Base-by-base conservation (phyloP, 2,113 vertebrate genomes). In the Cebus imitator region DNA sequence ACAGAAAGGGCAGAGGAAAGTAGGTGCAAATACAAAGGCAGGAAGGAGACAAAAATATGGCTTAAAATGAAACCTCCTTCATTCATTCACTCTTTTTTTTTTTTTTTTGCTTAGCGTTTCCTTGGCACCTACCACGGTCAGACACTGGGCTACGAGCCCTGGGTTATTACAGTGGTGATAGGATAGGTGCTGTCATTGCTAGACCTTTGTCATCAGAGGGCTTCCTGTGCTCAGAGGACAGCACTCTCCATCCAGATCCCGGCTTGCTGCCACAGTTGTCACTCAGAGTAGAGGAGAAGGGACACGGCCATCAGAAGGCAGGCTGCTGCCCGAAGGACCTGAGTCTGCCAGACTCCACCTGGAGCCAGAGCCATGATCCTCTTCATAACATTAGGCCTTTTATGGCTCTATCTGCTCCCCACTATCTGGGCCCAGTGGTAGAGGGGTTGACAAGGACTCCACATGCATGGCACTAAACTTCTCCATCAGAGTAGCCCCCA, bases 281-380 rank as follows among this genome's bases (percentile, higher is more conserved):
- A 32, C 25, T 32, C 27, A 25, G 30, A 32, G 57, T 32, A 18
- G 43, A 23, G 50, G 55, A 48, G 61, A 40, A 72, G 0, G 5
- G 61, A 72, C 17, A 25, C 18, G 43, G 17, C 17, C 43, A 8
- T 75, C 40, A 5, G 57, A 57, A 58, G 55, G 72, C 52, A 40
- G 43, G 79, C 48, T 55, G 73, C 72, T 78, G 70, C 48, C 87
- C 14, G 17, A 16, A 23, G 64, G 64, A n/a, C 55, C 79, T 21
- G 16, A 87, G 73, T 68, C 30, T 57, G 25, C 2, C 11, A 25
- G 58, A 48, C 4, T 66, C 76, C 3, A n/a, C 83, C 10, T 32
- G 87, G 61, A 96, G 95, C 61, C 82, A 73, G 97, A 96, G 88
- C 84, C 90, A 10, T 27, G 50, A 80, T 87, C 92, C 95, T 98